Evolutionary conservation across 2,888 invertebrate species (phyloP), one percentile per base, ranked within the genome.

Genomic region (Erpobdella octoculata): DNA sequence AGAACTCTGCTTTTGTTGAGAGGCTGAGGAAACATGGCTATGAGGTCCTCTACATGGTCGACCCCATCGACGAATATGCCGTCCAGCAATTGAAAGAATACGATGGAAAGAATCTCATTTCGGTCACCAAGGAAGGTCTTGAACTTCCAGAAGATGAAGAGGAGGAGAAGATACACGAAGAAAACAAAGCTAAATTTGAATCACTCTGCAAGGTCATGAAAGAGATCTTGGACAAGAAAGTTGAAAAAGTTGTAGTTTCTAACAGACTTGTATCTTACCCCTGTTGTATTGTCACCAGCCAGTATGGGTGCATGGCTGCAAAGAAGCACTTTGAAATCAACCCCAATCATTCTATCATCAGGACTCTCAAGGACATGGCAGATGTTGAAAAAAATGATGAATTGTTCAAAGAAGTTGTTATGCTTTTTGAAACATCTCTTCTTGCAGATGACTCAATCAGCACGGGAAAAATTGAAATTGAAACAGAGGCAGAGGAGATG

Each of bases 221-320:
- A 86, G 95, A 93, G 80, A 95, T 97, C 80, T 86, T 98, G 66
- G 97, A 97, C 86, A 94, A 89, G 87, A 96, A 95, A 86, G 95
- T 98, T 9, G 97, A 98, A 84, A 97, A 98, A 85, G 86, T 96
- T 3, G 90, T 92, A 0, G 93, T 98, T 0, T 94, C 94, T 0
- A 97, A 96, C 86, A 89, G 97, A 80, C 85, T 98, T 76, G 96
- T 97, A 0, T 91, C 93, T 78, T 97, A 96, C 0, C 97, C 98
- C 0, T 98, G 97, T 87, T 98, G 97, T 84, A 97, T 98, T 80
- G 97, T 98, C 70, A 98, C 97, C 0, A 92, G 93, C 0, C 96
- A 97, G 83, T 98, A 94, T 80, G 98, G 97, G 66, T 98, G 98
- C 87, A 98, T 98, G 97, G 92, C 96, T 0, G 96, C 97, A 76